Evolutionary conservation across 2,113 vertebrate species (phyloP).

Genomic region (Chaetodon auriga): DNA sequence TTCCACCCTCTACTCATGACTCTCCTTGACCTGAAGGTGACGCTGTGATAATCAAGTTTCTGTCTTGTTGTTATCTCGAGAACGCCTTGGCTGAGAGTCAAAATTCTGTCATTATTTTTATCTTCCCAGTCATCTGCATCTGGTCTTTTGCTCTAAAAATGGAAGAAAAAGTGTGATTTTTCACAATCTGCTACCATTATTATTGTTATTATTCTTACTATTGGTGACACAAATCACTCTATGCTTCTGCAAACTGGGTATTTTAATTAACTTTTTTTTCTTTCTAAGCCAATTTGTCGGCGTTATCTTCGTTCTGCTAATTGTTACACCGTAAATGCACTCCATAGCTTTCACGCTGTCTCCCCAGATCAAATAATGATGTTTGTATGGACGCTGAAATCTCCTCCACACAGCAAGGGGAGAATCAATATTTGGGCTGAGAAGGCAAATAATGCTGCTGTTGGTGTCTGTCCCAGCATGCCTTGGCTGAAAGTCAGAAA

Average conservation of each 20-base stretch:
- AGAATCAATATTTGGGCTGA: conserved; percentile 52
- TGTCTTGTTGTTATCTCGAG: too few species aligned
- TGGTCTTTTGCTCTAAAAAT: too few species aligned
- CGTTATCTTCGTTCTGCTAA: background rate
- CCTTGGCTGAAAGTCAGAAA: conserved; percentile 12
- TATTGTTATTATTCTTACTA: too few species aligned
- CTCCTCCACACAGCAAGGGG: conserved; percentile 17
- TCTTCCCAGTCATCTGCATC: too few species aligned
- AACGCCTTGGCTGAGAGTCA: too few species aligned
- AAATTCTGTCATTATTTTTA: too few species aligned
- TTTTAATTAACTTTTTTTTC: background rate
- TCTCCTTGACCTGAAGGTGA: too few species aligned
- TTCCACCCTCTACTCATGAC: too few species aligned
- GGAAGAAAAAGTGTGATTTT: too few species aligned
- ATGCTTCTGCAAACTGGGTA: background rate
- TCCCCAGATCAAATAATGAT: conserved; percentile 22
- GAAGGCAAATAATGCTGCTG: conserved; percentile 25
- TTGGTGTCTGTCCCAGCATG: conserved; percentile 9
- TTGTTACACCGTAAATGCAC: background rate
- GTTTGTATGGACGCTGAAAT: conserved; percentile 54
- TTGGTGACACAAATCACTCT: too few species aligned
- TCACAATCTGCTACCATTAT: too few species aligned
- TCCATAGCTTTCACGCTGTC: background rate
- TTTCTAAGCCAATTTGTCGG: background rate
- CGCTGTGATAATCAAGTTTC: too few species aligned